A percentile compares a stretch with the other conserved stretches of the same genome.
These are phyloP conservation scores for Tenebrosternarchus preto DNA, from an alignment of 2,113 vertebrate genomes.

Conservation along the genomic window DNA sequence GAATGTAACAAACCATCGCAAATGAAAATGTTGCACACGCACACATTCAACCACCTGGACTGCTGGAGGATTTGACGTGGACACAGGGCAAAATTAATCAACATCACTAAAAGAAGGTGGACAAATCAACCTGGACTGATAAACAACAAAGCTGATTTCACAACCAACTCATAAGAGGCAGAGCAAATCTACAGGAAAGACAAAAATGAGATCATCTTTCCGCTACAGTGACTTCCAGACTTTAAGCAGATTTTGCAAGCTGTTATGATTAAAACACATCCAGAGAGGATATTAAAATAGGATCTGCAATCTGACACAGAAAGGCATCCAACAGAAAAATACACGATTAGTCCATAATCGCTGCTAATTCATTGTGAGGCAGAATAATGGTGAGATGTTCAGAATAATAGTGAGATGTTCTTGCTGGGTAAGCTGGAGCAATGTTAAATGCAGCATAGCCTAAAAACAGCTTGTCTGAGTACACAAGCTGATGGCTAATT, in stretches of 20 bases:
- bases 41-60: background rate
- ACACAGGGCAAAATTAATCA: background rate
- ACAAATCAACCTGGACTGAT: background rate
- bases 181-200: constrained; percentile 38
- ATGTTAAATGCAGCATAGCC: background rate
- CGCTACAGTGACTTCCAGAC: constrained; percentile 46
- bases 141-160: background rate
- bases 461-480: background rate
- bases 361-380: constrained; percentile 2
- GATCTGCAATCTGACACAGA: constrained; percentile 55
- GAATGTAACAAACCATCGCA: background rate
- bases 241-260: constrained; percentile 63
- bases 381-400: background rate
- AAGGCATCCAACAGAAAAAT: constrained; percentile 55
- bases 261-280: constrained; percentile 65
- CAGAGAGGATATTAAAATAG: constrained; percentile 51
- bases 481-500: background rate
- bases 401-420: background rate
- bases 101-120: too few species aligned
- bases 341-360: constrained; percentile 54
- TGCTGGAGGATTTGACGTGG: background rate
- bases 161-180: background rate
- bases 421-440: background rate
- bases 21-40: background rate
- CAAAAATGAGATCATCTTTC: constrained; percentile 59